Evolutionary conservation across 2,888 invertebrate genomes (phyloP).

Genomic region (Protodeltote pygarga): DNA sequence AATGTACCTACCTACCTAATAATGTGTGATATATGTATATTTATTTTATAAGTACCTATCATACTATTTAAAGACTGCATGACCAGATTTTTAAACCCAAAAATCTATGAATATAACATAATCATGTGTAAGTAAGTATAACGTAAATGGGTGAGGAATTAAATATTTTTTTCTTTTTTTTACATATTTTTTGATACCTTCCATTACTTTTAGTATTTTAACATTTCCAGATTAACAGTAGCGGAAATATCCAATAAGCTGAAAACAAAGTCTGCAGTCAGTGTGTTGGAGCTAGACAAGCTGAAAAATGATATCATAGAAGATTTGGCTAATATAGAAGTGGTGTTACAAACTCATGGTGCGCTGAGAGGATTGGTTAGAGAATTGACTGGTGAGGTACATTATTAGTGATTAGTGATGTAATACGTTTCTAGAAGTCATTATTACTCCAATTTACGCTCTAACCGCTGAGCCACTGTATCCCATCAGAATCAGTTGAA

Average conservation of each 20-base stretch:
- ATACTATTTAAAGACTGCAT: too few relatives aligned
- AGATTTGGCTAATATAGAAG: conserved; percentile 60
- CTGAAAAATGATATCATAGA: conserved; percentile 76
- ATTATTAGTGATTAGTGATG: not conserved
- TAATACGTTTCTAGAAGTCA: too few relatives aligned
- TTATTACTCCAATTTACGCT: too few relatives aligned
- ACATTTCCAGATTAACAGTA: conserved; percentile 54
- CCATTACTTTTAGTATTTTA: conserved; percentile 55
- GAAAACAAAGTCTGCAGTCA: conserved; percentile 66
- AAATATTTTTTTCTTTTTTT: not conserved
- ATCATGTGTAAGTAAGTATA: too few relatives aligned
- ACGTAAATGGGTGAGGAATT: not conserved
- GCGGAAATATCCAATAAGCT: conserved; percentile 64
- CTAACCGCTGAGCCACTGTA: too few relatives aligned
- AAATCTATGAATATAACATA: too few relatives aligned
- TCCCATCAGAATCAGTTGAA: too few relatives aligned
- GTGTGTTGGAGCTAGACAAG: conserved; percentile 59
- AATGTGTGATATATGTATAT: too few relatives aligned
- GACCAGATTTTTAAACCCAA: too few relatives aligned
- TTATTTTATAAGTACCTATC: too few relatives aligned
- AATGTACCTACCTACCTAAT: too few relatives aligned
- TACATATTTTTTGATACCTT: too few relatives aligned
- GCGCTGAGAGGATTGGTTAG: conserved; percentile 81
- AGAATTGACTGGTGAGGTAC: conserved; percentile 77
- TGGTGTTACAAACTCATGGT: conserved; percentile 69